Conservation (phyloP, 2,113 vertebrate species). For the Speoplatyrhinus poulsoni region DNA sequence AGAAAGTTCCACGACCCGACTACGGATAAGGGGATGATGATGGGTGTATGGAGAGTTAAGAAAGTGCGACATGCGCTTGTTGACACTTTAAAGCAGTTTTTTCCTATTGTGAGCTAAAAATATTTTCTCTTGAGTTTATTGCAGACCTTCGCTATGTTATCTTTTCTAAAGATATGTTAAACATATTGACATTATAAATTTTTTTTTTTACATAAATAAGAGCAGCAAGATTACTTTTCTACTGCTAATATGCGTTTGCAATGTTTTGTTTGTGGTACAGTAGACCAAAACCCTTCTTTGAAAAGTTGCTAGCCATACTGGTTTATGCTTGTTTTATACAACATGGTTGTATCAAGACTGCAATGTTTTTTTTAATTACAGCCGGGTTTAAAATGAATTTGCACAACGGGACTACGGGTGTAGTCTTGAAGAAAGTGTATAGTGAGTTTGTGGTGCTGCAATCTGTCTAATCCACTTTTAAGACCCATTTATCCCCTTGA, state of each 20-base stretch:
- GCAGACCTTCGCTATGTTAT: too few relatives aligned
- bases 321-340: background rate
- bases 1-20: too few relatives aligned
- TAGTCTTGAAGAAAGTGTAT: constrained; percentile 28
- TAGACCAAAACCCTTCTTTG: constrained; percentile 3
- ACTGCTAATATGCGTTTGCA: constrained; percentile 33
- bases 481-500: constrained; percentile 45
- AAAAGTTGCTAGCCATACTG: background rate
- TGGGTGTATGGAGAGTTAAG: too few relatives aligned
- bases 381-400: constrained; percentile 2
- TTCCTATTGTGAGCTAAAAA: background rate
- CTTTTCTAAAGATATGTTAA: too few relatives aligned
- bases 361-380: background rate
- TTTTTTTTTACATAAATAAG: constrained; percentile 16
- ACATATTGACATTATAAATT: background rate
- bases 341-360: background rate
- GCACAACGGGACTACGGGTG: constrained; percentile 15
- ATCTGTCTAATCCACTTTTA: constrained; percentile 49
- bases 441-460: constrained; percentile 27
- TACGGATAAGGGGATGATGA: background rate
- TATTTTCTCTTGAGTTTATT: too few relatives aligned
- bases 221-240: constrained; percentile 29
- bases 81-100: too few relatives aligned
- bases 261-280: constrained; percentile 25
- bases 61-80: too few relatives aligned